Evolutionary conservation across 1,140 invertebrate species (phyloP).

Genomic region (Drosophila melanogaster): Release_6_plus_ISO1_MT NT_037436.4:5810501-5811000

Average conservation of each 20-base stretch:
- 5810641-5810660: conserved; percentile 83
- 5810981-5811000: conserved; percentile 44
- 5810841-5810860: conserved; percentile 81
- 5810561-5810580: conserved; percentile 45
- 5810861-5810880: conserved; percentile 81
- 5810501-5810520: conserved; percentile 64
- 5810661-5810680: conserved; percentile 61
- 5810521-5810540: conserved; percentile 50
- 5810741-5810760: conserved; percentile 27
- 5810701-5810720: conserved; percentile 44
- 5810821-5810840: conserved; percentile 63
- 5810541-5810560: conserved; percentile 5
- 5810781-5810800: conserved; percentile 34
- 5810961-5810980: background rate
- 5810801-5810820: conserved; percentile 40
- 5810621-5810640: conserved; percentile 66
- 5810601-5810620: conserved; percentile 39
- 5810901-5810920: conserved; percentile 10
- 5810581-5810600: conserved; percentile 17
- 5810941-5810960: background rate
- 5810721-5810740: conserved; percentile 35
- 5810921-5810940: background rate
- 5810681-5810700: conserved; percentile 43
- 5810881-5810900: conserved; percentile 60
- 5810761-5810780: conserved; percentile 49